Evolutionary conservation across 1,140 invertebrate species (phyloP).

Genomic region (Akabosia matsudoensis): DNA sequence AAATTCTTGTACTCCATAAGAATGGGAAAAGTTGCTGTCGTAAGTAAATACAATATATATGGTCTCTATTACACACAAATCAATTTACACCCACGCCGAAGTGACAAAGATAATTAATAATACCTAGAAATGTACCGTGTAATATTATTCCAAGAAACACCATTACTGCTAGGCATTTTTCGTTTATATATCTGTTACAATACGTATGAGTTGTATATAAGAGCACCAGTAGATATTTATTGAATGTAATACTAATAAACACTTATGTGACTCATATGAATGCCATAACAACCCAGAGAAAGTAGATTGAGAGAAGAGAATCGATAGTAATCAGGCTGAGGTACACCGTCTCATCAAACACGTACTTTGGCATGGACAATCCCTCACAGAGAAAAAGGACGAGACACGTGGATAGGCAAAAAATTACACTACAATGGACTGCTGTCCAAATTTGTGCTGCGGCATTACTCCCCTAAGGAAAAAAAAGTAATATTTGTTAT

Average conservation of each 20-base stretch:
- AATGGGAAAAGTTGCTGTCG: too few relatives aligned
- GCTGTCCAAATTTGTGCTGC: slow-evolving; percentile 37
- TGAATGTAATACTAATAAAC: neutral
- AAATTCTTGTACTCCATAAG: too few relatives aligned
- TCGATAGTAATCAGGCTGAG: slow-evolving; percentile 33
- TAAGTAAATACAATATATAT: neutral
- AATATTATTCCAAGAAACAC: too few relatives aligned
- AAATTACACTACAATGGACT: slow-evolving; percentile 37
- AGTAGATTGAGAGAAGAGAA: slow-evolving; percentile 38
- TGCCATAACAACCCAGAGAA: slow-evolving; percentile 38
- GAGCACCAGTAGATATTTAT: neutral
- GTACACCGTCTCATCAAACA: slow-evolving; percentile 33
- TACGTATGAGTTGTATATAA: too few relatives aligned
- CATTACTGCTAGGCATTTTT: too few relatives aligned
- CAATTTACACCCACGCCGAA: too few relatives aligned
- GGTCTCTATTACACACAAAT: too few relatives aligned
- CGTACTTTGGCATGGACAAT: slow-evolving; percentile 21
- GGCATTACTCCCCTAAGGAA: slow-evolving; percentile 27
- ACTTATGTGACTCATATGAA: slow-evolving; percentile 30
- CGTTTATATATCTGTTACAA: too few relatives aligned
- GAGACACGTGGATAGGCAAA: slow-evolving; percentile 32
- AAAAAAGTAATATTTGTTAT: neutral
- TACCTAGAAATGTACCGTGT: too few relatives aligned
- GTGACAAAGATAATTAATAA: too few relatives aligned
- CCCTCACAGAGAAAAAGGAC: slow-evolving; percentile 37